phyloP scores from a whole-genome alignment of 2,888 invertebrate species.

The Hemicrepidius hirtus region DNA sequence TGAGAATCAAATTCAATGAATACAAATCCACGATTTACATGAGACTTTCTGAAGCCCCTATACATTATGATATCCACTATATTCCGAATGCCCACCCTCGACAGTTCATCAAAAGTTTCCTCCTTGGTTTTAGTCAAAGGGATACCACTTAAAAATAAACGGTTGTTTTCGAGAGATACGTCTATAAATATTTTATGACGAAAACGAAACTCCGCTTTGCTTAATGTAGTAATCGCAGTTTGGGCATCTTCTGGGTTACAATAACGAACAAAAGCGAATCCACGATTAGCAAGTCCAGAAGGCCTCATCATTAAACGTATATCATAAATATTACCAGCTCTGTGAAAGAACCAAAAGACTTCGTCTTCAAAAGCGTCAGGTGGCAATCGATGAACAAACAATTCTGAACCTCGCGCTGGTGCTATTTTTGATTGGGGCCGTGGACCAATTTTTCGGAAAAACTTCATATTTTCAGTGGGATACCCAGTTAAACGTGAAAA shows the following conservation, averaged over 20 bases:
- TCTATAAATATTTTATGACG: constrained; percentile 81
- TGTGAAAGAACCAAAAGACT: constrained; percentile 82
- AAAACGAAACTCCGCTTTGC: constrained; percentile 80
- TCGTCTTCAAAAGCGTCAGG: constrained; percentile 86
- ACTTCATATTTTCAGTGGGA: neutral
- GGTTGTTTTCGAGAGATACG: constrained; percentile 68
- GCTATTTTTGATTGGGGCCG: neutral
- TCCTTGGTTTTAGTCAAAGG: constrained; percentile 69
- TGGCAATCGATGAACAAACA: constrained; percentile 87
- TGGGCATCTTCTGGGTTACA: constrained; percentile 76
- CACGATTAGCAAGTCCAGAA: constrained; percentile 82
- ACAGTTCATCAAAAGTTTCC: constrained; percentile 79
- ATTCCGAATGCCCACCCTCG: constrained; percentile 68
- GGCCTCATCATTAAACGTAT: constrained; percentile 90
- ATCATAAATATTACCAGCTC: constrained; percentile 81
- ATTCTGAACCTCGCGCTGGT: constrained; percentile 72
- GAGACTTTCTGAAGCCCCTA: constrained; percentile 75
- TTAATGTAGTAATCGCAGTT: constrained; percentile 78
- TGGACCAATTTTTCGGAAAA: constrained; percentile 1
- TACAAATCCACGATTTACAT: constrained; percentile 84
- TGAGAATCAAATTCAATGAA: constrained; percentile 88
- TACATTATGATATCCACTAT: constrained; percentile 78
- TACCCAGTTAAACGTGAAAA: neutral
- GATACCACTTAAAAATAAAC: constrained; percentile 64
- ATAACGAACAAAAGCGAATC: constrained; percentile 84